A percentile compares a stretch with the other conserved stretches of the same genome.
Conservation (phyloP, 2,888 invertebrate genomes). For the Ashinkailepas kermadecensis region DNA sequence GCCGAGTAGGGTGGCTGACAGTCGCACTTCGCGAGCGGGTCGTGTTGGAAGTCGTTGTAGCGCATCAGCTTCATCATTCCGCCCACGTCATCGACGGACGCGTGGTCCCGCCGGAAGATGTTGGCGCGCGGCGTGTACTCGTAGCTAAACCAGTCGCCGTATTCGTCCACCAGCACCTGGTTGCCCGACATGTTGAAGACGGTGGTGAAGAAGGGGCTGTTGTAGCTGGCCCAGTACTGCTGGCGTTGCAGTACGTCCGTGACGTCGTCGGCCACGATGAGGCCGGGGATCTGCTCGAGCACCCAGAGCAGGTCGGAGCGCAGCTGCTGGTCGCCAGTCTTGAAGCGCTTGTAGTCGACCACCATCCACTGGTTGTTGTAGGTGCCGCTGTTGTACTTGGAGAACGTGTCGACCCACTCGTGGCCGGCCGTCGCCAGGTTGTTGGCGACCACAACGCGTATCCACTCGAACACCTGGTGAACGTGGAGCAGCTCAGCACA, state of each 20-base stretch:
- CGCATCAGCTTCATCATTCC: constrained; percentile 55
- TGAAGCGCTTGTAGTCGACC: constrained; percentile 62
- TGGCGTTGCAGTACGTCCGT: constrained; percentile 55
- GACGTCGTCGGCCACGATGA: constrained; percentile 58
- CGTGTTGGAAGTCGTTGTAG: constrained; percentile 62
- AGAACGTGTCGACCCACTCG: constrained; percentile 64
- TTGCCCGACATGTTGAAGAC: constrained; percentile 58
- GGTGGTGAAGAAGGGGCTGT: constrained; percentile 56
- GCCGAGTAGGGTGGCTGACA: constrained; percentile 63
- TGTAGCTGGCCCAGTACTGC: constrained; percentile 67
- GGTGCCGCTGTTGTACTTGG: constrained; percentile 65
- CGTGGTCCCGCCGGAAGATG: constrained; percentile 55
- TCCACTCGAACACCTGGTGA: constrained; percentile 52
- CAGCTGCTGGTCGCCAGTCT: constrained; percentile 42
- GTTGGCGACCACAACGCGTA: constrained; percentile 73
- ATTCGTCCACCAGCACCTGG: constrained; percentile 48
- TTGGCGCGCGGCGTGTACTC: constrained; percentile 55
- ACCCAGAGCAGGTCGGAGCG: constrained; percentile 55
- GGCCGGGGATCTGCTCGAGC: constrained; percentile 66
- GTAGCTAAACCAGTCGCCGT: constrained; percentile 57
- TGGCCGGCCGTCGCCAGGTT: constrained; percentile 62
- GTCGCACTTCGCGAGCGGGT: constrained; percentile 57
- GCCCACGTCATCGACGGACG: constrained; percentile 48
- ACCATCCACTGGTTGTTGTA: constrained; percentile 83
- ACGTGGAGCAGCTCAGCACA: neutral